phyloP scores from a whole-genome alignment of 2,797 vertebrate species.

The Cirrhinus molitorella region DNA sequence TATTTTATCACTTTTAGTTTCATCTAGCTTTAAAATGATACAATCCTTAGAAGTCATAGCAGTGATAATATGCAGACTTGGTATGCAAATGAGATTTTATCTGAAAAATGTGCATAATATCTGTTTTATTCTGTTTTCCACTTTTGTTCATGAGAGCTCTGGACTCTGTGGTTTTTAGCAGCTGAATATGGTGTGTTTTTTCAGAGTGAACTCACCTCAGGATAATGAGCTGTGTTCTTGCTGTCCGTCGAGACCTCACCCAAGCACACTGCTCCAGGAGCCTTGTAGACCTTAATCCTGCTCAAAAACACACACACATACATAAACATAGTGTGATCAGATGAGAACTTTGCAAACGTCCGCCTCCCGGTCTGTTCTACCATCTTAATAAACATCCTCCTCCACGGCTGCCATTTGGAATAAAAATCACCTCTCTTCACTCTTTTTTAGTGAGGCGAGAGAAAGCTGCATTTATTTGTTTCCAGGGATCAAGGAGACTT shows the following conservation, averaged over 20 bases:
- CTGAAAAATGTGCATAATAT: not conserved
- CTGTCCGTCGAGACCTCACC: conserved; percentile 63
- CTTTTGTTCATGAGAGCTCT: not conserved
- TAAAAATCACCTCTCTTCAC: conserved; percentile 57
- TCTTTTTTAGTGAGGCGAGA: conserved; percentile 39
- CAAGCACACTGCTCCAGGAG: conserved; percentile 61
- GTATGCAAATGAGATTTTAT: not conserved
- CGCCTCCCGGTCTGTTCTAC: conserved; percentile 58
- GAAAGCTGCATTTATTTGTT: conserved; percentile 72
- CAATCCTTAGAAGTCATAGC: not conserved
- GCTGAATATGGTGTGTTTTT: conserved; percentile 57
- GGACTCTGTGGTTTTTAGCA: conserved; percentile 28
- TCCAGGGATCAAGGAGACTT: conserved; percentile 78
- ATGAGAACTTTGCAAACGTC: conserved; percentile 58
- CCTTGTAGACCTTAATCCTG: conserved; percentile 31
- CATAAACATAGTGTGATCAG: conserved; percentile 56
- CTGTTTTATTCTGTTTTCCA: not conserved
- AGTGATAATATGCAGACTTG: conserved; percentile 2
- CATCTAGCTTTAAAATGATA: not conserved
- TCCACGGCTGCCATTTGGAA: conserved; percentile 45
- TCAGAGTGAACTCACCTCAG: conserved; percentile 58
- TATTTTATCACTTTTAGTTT: not conserved
- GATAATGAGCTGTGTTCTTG: conserved; percentile 71
- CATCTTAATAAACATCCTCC: conserved; percentile 47
- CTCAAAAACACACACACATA: conserved; percentile 32